A percentile compares a stretch with the other conserved stretches of the same genome.
Conservation (phyloP, 2,113 vertebrate species). For the Oxyura jamaicensis region DNA sequence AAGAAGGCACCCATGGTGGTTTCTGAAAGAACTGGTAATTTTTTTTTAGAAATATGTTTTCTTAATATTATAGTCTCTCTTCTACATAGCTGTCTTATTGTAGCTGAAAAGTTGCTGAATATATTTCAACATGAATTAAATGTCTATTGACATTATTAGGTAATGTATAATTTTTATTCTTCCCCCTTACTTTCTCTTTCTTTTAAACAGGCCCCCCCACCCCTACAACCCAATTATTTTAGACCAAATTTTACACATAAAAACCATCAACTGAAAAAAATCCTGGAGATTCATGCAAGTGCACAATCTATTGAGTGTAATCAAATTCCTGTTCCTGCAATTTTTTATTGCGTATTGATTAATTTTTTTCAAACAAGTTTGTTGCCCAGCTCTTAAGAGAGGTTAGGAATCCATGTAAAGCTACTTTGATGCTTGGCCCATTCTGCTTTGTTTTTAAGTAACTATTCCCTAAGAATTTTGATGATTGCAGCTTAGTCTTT, state of each 20-base stretch:
- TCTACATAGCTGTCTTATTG: not conserved
- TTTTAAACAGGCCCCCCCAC: not conserved
- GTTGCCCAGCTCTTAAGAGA: not conserved
- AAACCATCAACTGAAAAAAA: not conserved
- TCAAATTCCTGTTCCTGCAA: not conserved
- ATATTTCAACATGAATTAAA: not conserved
- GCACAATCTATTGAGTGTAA: not conserved
- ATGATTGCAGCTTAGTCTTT: not conserved
- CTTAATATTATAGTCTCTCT: not conserved
- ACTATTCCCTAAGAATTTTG: not conserved
- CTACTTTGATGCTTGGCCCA: rapidly evolving
- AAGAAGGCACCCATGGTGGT: not conserved
- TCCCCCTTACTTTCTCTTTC: not conserved
- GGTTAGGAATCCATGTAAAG: not conserved
- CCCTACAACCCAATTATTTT: not conserved
- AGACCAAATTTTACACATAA: not conserved
- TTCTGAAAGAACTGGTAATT: not conserved
- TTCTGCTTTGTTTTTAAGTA: not conserved
- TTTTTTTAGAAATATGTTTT: not conserved
- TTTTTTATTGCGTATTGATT: not conserved
- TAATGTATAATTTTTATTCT: not conserved
- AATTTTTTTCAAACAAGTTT: not conserved
- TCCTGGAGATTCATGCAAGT: not conserved
- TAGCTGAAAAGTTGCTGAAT: not conserved
- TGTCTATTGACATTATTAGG: not conserved